These are phyloP conservation scores for Oxygymnocypris stewartii DNA, from an alignment of 2,113 vertebrate species.

Conservation along the genomic window DNA sequence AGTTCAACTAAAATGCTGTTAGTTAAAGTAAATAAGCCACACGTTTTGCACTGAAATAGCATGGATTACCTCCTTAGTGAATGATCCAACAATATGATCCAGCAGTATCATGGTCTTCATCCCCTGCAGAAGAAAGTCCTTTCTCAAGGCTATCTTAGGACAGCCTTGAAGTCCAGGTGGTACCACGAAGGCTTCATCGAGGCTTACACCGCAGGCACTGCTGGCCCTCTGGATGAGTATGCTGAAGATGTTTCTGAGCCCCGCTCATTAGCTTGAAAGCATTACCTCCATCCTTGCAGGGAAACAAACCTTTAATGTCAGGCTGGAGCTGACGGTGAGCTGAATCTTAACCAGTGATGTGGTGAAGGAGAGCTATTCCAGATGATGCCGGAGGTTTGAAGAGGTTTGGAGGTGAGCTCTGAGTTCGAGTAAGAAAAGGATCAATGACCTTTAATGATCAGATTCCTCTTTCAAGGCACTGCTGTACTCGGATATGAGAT, in stretches of 20 bases:
- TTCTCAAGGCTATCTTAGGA: neutral
- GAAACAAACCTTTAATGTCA: slow-evolving; percentile 53
- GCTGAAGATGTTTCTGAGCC: slow-evolving; percentile 38
- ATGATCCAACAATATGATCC: neutral
- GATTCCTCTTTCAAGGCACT: slow-evolving; percentile 2
- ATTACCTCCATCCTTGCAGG: slow-evolving; percentile 38
- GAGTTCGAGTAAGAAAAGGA: neutral
- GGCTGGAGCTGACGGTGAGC: slow-evolving; percentile 16
- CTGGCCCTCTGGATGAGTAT: slow-evolving; percentile 37
- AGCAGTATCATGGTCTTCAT: neutral
- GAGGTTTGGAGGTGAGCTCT: slow-evolving; percentile 20
- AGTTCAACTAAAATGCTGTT: neutral
- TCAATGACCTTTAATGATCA: slow-evolving; percentile 16
- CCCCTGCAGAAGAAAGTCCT: neutral
- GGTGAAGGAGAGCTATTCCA: neutral
- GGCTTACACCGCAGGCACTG: slow-evolving; percentile 34
- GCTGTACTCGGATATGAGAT: neutral
- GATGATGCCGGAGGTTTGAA: neutral
- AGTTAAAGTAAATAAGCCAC: neutral
- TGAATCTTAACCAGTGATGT: slow-evolving; percentile 37
- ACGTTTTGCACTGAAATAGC: neutral
- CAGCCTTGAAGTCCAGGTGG: slow-evolving; percentile 33
- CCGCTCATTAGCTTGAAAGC: slow-evolving; percentile 51
- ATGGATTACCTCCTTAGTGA: neutral
- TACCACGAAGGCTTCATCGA: slow-evolving; percentile 26